Base-by-base conservation (phyloP, 1,140 invertebrate species). In the Microplitis demolitor region DNA sequence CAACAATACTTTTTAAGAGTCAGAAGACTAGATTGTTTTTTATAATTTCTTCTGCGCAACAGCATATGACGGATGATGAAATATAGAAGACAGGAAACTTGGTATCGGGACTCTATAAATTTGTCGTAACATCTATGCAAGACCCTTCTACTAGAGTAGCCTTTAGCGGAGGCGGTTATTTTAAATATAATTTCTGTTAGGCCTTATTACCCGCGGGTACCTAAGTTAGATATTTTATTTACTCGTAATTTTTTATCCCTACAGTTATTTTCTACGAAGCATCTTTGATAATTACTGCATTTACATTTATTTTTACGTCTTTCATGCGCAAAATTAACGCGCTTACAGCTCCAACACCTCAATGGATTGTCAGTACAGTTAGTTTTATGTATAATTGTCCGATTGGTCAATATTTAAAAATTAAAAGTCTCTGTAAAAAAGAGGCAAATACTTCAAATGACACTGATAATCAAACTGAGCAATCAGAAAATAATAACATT, bases 251-350 rank as follows among this genome's bases (percentile, higher is more conserved):
- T 45, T 64, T 69, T 73, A 16, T 63, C 62, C 70, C 14, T 70
- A 80, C 76, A 89, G 89, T 89, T 9, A 61, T 87, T 4, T 88
- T 87, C 50, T 89, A 88, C 69, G 79, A 84, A 16, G 82, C 84
- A 68, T 89, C 87, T 0, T 70, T 89, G 60, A 71, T 81, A 1
- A 58, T 90, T 61, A 83, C 88, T n/a, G 78, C 78, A 2, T 77
- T 88, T 9, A 87, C 85, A 0, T 76, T 89, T 69, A 72, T 89
- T 1, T 37, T 87, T 3, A 88, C 88, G 4, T 83, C 83, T 0
- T 3, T 87, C 3, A 75, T 87, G 3, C 80, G 84, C 2, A 85
- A 85, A 76, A 56, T 85, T 16, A 77, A 83, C 74, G 62, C 68
- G 4, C 75, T 77, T 24, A 80, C 37, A 54, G 67, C 69, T 2